Evolutionary conservation across 2,888 invertebrate genomes (phyloP), one percentile per base, ranked within the genome.

Genomic region (Ellobium chinense): DNA sequence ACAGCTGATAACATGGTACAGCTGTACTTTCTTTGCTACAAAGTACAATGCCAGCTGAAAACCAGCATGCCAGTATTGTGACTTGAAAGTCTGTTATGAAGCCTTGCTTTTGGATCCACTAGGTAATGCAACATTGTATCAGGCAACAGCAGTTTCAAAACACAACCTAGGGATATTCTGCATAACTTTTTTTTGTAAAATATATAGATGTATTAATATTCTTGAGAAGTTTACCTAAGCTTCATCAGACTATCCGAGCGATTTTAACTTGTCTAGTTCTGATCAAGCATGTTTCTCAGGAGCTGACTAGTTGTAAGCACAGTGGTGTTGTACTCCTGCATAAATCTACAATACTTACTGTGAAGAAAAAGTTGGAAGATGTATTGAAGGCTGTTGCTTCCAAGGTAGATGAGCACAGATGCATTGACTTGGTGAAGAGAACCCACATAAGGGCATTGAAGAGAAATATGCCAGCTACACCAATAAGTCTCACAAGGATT

Each of bases 391-490:
- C 92, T 21, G 93, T 93, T 2, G 94, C 94, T 82, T 94, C 93
- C 27, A 94, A 85, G 21, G 93, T 92, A 21, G 93, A 93, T 56
- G 92, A 88, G 84, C 93, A 93, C 74, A 90, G 88, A 39, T 93
- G 91, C 27, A 94, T 87, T 0, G 94, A 93, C 85, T 93, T 94
- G 5, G 93, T 93, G 86, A 93, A 94, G 24, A 92, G 91, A 12
- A 93, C 92, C 93, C 93, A 94, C 94, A 94, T 94, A 34, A 94
- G 80, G 7, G 91, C 92, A 89, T 94, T 94, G 80, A 91, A 91
- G 1, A 92, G 82, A 83, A 94, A 89, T 88, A 93, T 93, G 46
- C 91, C 85, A 3, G 88, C 85, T 82, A 93, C 92, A 78, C 92
- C 92, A 1, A 88, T 34, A 4, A 90, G 82, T 69, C 93, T 86